Evolutionary conservation across 2,797 vertebrate genomes (phyloP), one percentile per base, ranked within the genome.

Genomic region (Tragopan temminckii): DNA sequence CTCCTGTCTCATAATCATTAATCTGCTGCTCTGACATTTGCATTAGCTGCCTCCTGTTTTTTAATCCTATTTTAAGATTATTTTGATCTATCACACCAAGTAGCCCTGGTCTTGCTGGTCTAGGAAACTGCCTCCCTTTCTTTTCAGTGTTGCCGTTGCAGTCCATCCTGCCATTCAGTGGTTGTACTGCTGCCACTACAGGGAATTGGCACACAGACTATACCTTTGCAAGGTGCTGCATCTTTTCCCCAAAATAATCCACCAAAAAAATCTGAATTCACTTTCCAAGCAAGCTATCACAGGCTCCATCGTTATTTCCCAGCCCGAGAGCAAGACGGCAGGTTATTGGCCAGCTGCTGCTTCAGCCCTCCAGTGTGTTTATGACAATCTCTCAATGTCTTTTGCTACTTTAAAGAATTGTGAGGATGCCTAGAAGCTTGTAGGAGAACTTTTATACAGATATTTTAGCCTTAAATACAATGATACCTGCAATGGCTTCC

Each of bases 331-430:
- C 20, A 76, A 69, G 71, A 53, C 5, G 24, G 43, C 25, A 86
- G n/a, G 9, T 58, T 75, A 64, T 23, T 68, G 10, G 20, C 0
- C 19, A 29, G 19, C 59, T 75, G 40, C 38, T 55, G 46, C 10
- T 92, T 75, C 62, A 64, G 25, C 20, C 68, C 4, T 31, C 71
- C 61, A 52, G 23, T 61, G 24, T 8, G 67, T 64, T 90, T 68
- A 46, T 43, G 45, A 48, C 17, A 58, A 25, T 43, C 9, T 84
- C 75, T 82, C 48, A 58, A 35, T 11, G 11, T 52, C 7, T 4
- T 75, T 90, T 68, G 58, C 20, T 58, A 80, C 70, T 90, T 93
- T 10, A 57, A 89, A 91, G 29, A 74, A 67, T 11, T 71, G 25
- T 82, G 64, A 84, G 17, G n/a, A 38, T 75, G 16, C 20, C 55